Evolutionary conservation across 1,140 invertebrate species (phyloP), one percentile per base, ranked within the genome.

Genomic region (Cotesia glomerata): DNA sequence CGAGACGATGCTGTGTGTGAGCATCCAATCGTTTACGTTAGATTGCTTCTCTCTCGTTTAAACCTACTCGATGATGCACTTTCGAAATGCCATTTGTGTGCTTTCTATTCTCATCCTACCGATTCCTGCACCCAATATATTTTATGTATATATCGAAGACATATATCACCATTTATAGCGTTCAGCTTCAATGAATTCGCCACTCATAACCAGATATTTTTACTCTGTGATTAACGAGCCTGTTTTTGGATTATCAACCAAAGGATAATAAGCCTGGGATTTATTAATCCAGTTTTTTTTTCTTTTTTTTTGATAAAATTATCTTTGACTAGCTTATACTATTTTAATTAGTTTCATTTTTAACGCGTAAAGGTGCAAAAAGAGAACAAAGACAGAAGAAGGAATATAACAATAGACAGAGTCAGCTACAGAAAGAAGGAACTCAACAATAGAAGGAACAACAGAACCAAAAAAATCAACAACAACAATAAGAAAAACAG

Each of bases 21-120:
- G 45, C 26, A 18, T 39, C 18, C 18, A 72, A 72, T 72, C 63
- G 62, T 66, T 66, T n/a, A 65, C 35, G 62, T 72, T 72, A 72
- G 63, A 72, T 72, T n/a, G 52, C 51, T 54, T 54, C 18, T 66
- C 14, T 69, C 35, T 61, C 68, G 68, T 69, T 69, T 69, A 26
- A 26, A 58, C n/a, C 45, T 45, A 13, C 3, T 13, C 16, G 26
- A 56, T 39, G 11, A 52, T 67, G 11, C n/a, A 58, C 14, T 58
- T 26, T 26, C 56, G 3, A 58, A 58, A 58, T 54, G 5, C 52
- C n/a, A 14, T 54, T 54, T 18, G 13, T 18, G 13, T 54, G 52
- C 11, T 54, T 54, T 13, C 5, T 54, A 14, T 54, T 54, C 5
- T 54, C 16, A 14, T 54, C 52, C 52, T 18, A 13, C 16, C 5